Evolutionary conservation across 2,113 vertebrate species (phyloP).

Genomic region (Gasterosteus aculeatus): DNA sequence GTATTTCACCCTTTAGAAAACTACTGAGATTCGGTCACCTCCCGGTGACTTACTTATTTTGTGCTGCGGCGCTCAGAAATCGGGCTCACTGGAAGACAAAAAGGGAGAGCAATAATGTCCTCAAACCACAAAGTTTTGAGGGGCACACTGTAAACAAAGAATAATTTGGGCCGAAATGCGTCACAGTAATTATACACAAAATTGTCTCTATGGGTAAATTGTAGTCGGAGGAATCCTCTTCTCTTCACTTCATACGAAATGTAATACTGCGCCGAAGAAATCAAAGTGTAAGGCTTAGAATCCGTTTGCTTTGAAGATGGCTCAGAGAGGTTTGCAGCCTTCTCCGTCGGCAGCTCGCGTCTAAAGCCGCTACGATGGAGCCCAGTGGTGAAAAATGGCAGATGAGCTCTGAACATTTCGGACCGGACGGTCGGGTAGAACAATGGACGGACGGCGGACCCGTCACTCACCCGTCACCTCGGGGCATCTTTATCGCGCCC

Average conservation of each 20-base stretch:
- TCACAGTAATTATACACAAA: neutral
- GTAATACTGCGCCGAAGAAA: neutral
- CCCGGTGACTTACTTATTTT: constrained; percentile 40
- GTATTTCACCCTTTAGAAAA: constrained; percentile 20
- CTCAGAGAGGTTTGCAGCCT: neutral
- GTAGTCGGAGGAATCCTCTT: neutral
- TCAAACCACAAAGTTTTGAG: constrained; percentile 58
- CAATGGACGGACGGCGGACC: constrained; percentile 17
- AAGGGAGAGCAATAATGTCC: constrained; percentile 33
- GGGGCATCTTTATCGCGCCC: constrained; percentile 24
- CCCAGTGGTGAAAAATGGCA: neutral
- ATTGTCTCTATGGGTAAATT: neutral
- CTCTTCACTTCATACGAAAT: neutral
- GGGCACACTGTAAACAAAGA: constrained; percentile 19
- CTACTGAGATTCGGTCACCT: constrained; percentile 42
- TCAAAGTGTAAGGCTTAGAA: neutral
- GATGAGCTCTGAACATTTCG: too few species aligned
- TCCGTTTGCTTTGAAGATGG: neutral
- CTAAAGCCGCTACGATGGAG: neutral
- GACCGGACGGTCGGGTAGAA: constrained; percentile 14
- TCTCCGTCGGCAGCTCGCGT: neutral
- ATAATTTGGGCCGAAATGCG: neutral
- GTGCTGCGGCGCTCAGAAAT: constrained; percentile 38
- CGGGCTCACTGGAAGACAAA: constrained; percentile 9
- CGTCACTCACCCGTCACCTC: constrained; percentile 35